Conservation (phyloP, 2,888 invertebrate species). For the Noctua fimbriata region DNA sequence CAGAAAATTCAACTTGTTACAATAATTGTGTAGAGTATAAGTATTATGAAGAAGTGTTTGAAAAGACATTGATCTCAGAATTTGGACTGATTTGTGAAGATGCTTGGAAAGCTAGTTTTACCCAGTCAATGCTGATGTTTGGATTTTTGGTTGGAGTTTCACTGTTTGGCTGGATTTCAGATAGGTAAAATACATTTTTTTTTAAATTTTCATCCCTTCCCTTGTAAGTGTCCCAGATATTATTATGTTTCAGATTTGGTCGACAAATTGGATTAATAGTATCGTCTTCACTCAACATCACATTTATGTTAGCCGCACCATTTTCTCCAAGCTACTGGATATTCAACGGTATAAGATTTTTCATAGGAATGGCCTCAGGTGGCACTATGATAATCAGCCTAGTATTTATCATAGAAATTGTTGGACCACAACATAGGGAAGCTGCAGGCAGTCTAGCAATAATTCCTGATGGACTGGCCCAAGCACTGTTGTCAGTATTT, state of each 20-base stretch:
- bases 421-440: constrained; percentile 88
- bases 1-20: constrained; percentile 74
- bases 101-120: constrained; percentile 77
- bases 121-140: constrained; percentile 78
- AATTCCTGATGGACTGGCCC: constrained; percentile 75
- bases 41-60: constrained; percentile 72
- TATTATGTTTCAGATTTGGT: constrained; percentile 72
- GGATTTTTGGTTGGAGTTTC: constrained; percentile 75
- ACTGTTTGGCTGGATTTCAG: constrained; percentile 81
- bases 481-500: constrained; percentile 74
- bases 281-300: constrained; percentile 92
- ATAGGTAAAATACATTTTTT: constrained; percentile 68
- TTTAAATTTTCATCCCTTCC: background rate
- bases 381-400: constrained; percentile 92
- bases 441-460: constrained; percentile 72
- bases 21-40: constrained; percentile 74
- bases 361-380: constrained; percentile 93
- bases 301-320: constrained; percentile 92
- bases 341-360: constrained; percentile 91
- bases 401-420: constrained; percentile 90
- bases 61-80: constrained; percentile 75
- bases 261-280: constrained; percentile 91
- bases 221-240: background rate
- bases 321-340: constrained; percentile 90
- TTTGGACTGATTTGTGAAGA: constrained; percentile 77